A percentile compares a stretch with the other conserved stretches of the same genome.
phyloP scores from a whole-genome alignment of 2,797 vertebrate species.

The Amblyopsis hoosieri region DNA sequence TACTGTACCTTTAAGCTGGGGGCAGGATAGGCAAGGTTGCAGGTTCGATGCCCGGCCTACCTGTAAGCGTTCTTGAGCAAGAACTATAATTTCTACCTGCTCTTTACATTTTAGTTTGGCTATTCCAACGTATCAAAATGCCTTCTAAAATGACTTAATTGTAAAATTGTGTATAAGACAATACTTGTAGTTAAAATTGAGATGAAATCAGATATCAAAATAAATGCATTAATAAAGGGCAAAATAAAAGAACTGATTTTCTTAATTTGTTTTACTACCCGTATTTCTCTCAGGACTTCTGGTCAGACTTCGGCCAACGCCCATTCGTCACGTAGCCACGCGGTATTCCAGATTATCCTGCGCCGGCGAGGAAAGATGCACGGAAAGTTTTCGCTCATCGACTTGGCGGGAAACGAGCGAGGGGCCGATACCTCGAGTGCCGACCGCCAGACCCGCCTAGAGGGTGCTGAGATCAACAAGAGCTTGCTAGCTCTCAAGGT shows the following conservation, averaged over 20 bases:
- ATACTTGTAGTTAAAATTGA: no score
- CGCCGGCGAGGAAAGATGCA: slow-evolving; percentile 93
- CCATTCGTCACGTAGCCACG: slow-evolving; percentile 96
- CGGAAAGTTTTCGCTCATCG: slow-evolving; percentile 97
- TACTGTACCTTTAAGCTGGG: neutral
- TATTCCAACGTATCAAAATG: no score
- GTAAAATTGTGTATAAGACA: no score
- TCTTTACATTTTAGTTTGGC: no score
- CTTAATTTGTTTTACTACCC: neutral
- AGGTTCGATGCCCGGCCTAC: no score
- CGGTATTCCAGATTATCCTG: slow-evolving; percentile 97
- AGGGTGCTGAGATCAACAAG: slow-evolving; percentile 99
- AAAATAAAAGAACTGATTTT: no score
- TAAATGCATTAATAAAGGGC: no score
- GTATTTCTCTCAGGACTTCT: slow-evolving; percentile 83
- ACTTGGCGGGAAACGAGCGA: slow-evolving; percentile 96
- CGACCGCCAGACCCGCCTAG: slow-evolving; percentile 93
- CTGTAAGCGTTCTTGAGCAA: no score
- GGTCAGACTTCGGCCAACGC: slow-evolving; percentile 98
- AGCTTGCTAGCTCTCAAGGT: slow-evolving; percentile 98
- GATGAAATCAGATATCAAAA: neutral
- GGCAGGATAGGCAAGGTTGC: no score
- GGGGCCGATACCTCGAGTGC: slow-evolving; percentile 97
- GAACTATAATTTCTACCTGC: no score
- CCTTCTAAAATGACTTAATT: no score